Conservation (phyloP, 2,797 vertebrate species). For the Enteromius mattozi region DNA sequence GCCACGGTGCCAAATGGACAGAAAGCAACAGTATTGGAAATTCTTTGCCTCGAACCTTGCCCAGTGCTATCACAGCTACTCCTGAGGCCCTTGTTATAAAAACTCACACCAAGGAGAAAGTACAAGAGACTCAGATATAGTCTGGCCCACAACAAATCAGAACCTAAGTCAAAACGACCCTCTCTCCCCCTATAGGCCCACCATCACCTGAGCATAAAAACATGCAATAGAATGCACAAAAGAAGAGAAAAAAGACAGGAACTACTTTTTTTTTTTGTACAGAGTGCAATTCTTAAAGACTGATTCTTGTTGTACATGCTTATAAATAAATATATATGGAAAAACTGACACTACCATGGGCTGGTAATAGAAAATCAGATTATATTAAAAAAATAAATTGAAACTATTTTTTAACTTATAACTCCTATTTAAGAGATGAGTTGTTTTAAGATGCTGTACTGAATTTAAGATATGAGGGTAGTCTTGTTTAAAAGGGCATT, state of each 20-base stretch:
- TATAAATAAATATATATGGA: slow-evolving; percentile 81
- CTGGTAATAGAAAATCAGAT: slow-evolving; percentile 89
- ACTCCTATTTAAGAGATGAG: slow-evolving; percentile 90
- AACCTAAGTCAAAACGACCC: slow-evolving; percentile 31
- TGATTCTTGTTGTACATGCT: slow-evolving; percentile 96
- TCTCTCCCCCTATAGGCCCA: slow-evolving; percentile 42
- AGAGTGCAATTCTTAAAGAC: slow-evolving; percentile 88
- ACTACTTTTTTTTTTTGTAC: slow-evolving; percentile 91
- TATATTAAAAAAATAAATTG: slow-evolving; percentile 87
- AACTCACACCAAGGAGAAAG: slow-evolving; percentile 97
- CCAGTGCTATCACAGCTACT: slow-evolving; percentile 84
- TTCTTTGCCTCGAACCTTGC: slow-evolving; percentile 91
- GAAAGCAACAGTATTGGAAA: slow-evolving; percentile 91
- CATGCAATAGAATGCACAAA: slow-evolving; percentile 97
- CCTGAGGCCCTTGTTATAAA: slow-evolving; percentile 92
- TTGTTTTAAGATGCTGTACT: slow-evolving; percentile 84
- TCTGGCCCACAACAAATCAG: slow-evolving; percentile 50
- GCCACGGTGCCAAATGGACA: slow-evolving; percentile 93
- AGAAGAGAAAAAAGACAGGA: slow-evolving; percentile 85
- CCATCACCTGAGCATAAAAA: slow-evolving; percentile 72
- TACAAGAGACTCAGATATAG: slow-evolving; percentile 99
- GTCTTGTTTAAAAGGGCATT: slow-evolving; percentile 83
- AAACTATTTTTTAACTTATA: slow-evolving; percentile 99
- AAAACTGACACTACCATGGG: slow-evolving; percentile 86
- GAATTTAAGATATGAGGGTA: slow-evolving; percentile 83